Conservation (phyloP, 2,113 vertebrate genomes). For the Aptenodytes patagonicus region DNA sequence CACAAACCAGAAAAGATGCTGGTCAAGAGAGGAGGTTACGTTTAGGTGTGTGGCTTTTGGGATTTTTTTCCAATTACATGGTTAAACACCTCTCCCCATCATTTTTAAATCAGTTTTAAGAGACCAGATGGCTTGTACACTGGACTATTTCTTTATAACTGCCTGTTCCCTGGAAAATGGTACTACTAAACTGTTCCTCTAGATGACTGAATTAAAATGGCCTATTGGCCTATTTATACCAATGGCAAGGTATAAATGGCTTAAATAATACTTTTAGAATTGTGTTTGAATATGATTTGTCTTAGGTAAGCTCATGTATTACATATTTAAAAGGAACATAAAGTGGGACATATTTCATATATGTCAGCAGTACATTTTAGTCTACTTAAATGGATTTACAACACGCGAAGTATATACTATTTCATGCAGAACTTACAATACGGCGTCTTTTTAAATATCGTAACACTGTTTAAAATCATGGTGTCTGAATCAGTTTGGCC, state of each 20-base stretch:
- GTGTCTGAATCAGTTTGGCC: background rate
- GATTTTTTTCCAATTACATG: background rate
- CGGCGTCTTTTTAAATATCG: background rate
- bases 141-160: background rate
- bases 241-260: background rate
- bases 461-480: background rate
- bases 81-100: background rate
- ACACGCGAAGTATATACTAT: background rate
- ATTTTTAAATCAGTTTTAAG: background rate
- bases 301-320: background rate
- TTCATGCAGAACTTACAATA: background rate
- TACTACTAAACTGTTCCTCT: background rate
- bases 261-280: background rate
- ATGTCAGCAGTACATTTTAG: background rate
- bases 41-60: background rate
- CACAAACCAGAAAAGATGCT: background rate
- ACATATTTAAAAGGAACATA: background rate
- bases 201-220: background rate
- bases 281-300: background rate
- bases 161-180: background rate
- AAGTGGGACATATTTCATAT: background rate
- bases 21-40: background rate
- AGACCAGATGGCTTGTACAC: background rate
- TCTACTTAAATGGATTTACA: background rate
- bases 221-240: background rate